Evolutionary conservation across 2,797 vertebrate genomes (phyloP).

Genomic region (Argya squamiceps): DNA sequence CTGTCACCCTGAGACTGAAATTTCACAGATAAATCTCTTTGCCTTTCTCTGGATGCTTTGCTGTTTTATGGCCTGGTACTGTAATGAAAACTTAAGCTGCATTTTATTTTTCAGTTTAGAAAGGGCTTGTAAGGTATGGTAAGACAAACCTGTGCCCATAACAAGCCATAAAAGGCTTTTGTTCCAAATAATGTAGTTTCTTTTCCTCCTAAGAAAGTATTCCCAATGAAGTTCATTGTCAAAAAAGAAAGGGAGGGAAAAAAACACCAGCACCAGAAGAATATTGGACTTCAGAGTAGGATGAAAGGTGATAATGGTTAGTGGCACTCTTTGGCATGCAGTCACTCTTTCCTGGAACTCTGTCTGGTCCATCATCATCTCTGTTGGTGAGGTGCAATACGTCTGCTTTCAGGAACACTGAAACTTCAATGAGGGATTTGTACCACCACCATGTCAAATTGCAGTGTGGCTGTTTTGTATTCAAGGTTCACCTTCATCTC

Average conservation of each 20-base stretch:
- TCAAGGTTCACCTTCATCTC: neutral
- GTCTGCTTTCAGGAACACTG: neutral
- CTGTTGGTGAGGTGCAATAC: neutral
- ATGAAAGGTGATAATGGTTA: neutral
- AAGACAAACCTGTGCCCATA: neutral
- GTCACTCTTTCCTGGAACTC: neutral
- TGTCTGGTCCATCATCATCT: neutral
- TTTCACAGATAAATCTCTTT: neutral
- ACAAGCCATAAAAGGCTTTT: neutral
- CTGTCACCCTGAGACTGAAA: neutral
- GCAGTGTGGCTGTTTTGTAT: neutral
- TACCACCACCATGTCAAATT: neutral
- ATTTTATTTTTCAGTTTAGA: neutral
- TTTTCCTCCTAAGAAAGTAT: neutral
- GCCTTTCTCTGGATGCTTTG: neutral
- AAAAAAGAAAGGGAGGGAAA: neutral
- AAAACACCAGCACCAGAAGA: neutral
- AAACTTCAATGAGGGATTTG: neutral
- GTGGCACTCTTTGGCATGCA: neutral
- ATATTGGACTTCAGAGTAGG: neutral
- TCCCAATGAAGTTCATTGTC: neutral
- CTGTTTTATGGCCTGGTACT: neutral
- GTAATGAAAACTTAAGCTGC: neutral
- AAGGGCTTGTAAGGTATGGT: neutral
- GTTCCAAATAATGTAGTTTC: neutral